These are phyloP conservation scores for Castor canadensis DNA, from an alignment of 2,113 vertebrate species.

Conservation along the genomic window DNA sequence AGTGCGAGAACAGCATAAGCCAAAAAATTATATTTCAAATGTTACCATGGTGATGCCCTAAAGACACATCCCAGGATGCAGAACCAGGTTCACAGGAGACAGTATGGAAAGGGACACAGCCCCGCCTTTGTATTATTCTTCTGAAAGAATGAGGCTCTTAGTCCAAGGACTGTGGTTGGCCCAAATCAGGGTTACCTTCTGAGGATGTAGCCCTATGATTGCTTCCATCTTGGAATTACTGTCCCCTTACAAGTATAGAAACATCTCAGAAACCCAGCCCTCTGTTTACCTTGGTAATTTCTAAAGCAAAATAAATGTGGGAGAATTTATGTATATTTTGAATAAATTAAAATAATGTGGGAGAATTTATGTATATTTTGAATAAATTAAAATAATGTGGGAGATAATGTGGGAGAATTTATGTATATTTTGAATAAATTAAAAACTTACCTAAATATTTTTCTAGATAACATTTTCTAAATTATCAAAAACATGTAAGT, in stretches of 20 bases:
- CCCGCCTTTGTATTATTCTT: not conserved
- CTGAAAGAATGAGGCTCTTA: not conserved
- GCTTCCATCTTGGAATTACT: not conserved
- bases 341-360: too few species aligned
- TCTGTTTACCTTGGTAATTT: constrained; percentile 7
- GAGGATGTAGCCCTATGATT: not conserved
- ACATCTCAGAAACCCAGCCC: not conserved
- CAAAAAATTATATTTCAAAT: not conserved
- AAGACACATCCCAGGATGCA: not conserved
- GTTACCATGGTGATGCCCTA: not conserved
- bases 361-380: too few species aligned
- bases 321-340: too few species aligned
- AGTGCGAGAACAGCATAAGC: not conserved
- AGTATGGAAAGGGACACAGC: not conserved
- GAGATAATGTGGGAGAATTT: not conserved
- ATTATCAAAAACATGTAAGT: not conserved
- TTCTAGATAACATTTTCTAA: not conserved
- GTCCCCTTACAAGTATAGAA: not conserved
- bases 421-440: not conserved
- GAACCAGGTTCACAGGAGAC: not conserved
- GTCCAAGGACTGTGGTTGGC: not conserved
- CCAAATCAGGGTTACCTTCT: not conserved
- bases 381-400: too few species aligned
- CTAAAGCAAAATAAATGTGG: constrained; percentile 27
- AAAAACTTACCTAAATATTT: constrained; percentile 16